Percentiles rank a stretch among this genome's conserved stretches.
Evolutionary conservation across 1,140 invertebrate genomes (phyloP).

Genomic region (Achatina immaculata): DNA sequence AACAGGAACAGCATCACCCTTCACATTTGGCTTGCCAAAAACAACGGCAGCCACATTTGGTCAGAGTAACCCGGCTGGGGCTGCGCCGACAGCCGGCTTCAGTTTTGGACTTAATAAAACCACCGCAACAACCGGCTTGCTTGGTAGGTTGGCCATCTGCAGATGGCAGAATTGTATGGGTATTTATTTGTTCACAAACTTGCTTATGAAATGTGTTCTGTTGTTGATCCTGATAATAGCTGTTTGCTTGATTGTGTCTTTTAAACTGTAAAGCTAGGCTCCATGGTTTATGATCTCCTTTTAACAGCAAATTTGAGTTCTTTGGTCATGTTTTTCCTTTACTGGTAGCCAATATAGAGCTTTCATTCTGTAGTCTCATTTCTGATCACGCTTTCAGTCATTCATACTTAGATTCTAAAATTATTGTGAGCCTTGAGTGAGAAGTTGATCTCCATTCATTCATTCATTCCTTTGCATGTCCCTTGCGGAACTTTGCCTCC

Average conservation of each 20-base stretch:
- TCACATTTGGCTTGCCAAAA: constrained; percentile 12
- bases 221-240: background rate
- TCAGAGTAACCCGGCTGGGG: background rate
- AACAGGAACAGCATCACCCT: constrained; percentile 19
- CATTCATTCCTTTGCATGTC: no score
- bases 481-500: no score
- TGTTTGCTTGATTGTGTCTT: background rate
- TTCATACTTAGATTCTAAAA: no score
- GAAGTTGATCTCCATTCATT: no score
- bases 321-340: background rate
- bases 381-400: no score
- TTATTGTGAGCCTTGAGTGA: no score
- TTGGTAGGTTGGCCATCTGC: background rate
- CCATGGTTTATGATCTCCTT: background rate
- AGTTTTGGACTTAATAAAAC: constrained; percentile 39
- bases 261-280: background rate
- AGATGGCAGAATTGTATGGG: background rate
- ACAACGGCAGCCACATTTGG: background rate
- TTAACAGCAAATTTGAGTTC: background rate
- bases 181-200: background rate
- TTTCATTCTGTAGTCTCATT: no score
- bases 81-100: constrained; percentile 44
- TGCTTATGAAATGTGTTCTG: background rate
- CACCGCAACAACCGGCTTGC: constrained; percentile 25
- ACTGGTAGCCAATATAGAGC: no score